A percentile compares a stretch with the other conserved stretches of the same genome.
phyloP scores from a whole-genome alignment of 2,888 invertebrate species.

The Coenonympha arcania region DNA sequence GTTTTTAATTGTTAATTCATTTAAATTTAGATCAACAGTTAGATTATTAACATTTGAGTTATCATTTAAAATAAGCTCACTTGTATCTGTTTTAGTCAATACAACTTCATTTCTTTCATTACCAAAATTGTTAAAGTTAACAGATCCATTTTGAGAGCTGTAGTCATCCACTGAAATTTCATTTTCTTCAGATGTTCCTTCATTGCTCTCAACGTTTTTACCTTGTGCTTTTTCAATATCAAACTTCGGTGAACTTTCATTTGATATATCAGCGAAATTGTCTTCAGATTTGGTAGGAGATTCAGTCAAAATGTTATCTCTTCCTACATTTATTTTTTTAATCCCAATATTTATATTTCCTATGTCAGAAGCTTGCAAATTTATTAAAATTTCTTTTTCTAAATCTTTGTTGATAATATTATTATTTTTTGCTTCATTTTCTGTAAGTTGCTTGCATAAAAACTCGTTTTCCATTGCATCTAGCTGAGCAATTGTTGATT shows the following conservation, averaged over 20 bases:
- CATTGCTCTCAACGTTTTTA: slow-evolving; percentile 17
- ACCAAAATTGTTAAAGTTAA: neutral
- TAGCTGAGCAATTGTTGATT: slow-evolving; percentile 48
- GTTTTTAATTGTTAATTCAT: neutral
- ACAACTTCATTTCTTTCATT: neutral
- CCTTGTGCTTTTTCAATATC: slow-evolving; percentile 20
- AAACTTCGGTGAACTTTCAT: slow-evolving; percentile 49
- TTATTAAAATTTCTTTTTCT: slow-evolving; percentile 31
- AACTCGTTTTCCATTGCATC: slow-evolving; percentile 62
- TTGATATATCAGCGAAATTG: slow-evolving; percentile 57
- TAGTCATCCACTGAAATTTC: slow-evolving; percentile 1
- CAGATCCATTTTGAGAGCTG: slow-evolving; percentile 2
- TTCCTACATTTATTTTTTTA: slow-evolving; percentile 40
- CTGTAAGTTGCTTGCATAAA: slow-evolving; percentile 45
- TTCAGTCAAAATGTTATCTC: slow-evolving; percentile 35
- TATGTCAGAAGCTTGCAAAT: neutral
- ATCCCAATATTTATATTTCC: slow-evolving; percentile 2
- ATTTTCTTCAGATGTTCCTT: slow-evolving; percentile 9
- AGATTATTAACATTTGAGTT: neutral
- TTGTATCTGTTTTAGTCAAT: too few relatives aligned
- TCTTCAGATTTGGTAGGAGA: slow-evolving; percentile 58
- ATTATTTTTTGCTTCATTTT: slow-evolving; percentile 51
- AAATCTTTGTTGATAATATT: slow-evolving; percentile 52
- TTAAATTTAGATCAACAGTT: neutral
- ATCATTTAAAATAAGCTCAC: neutral